Evolutionary conservation across 2,113 vertebrate genomes (phyloP).

Genomic region (Silurus meridionalis): DNA sequence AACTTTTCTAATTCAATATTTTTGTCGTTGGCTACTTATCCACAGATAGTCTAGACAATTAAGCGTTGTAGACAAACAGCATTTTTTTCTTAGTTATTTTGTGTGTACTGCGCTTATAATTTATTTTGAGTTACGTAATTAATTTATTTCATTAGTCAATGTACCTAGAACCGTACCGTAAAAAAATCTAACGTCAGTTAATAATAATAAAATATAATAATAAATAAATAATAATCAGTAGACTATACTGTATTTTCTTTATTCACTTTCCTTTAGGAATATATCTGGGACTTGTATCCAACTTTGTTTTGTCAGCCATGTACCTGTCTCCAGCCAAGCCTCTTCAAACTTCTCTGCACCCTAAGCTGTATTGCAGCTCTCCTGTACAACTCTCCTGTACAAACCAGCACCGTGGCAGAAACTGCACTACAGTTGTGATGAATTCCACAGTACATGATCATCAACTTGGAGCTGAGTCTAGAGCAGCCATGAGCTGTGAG

Average conservation of each 20-base stretch:
- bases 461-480: neutral
- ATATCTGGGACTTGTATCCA: neutral
- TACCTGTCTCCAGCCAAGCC: slow-evolving; percentile 19
- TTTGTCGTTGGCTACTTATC: neutral
- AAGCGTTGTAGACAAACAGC: neutral
- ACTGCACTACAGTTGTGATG: slow-evolving; percentile 8
- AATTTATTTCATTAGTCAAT: neutral
- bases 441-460: slow-evolving; percentile 52
- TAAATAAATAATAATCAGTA: neutral
- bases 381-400: slow-evolving; percentile 9
- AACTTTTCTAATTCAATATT: neutral
- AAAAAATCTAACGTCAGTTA: neutral
- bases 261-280: neutral
- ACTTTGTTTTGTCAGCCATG: neutral
- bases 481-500: slow-evolving; percentile 38
- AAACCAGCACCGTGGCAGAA: slow-evolving; percentile 10
- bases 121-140: neutral
- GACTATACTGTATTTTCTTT: neutral
- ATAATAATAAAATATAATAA: too few species aligned
- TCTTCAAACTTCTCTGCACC: neutral
- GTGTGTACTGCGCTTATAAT: neutral
- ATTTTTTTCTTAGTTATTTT: neutral
- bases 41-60: neutral
- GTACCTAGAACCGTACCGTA: neutral
- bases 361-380: neutral